These are phyloP conservation scores for Allophyes oxyacanthae DNA, from an alignment of 2,888 invertebrate species.

Conservation along the genomic window DNA sequence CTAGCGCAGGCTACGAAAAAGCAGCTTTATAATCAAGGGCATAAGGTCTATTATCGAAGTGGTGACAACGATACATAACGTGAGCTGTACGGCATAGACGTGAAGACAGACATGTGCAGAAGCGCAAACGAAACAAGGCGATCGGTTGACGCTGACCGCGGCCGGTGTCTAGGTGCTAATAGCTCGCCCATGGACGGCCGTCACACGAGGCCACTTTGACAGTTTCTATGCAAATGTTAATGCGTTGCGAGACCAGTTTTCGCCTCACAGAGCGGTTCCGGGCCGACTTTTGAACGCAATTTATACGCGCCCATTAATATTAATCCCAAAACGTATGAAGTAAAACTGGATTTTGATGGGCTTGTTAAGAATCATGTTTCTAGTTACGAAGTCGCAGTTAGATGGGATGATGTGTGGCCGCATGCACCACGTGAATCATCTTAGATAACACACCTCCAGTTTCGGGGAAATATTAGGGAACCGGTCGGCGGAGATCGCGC, in stretches of 20 bases:
- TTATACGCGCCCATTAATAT: conserved; percentile 79
- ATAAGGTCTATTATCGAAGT: conserved; percentile 60
- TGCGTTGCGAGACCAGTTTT: conserved; percentile 87
- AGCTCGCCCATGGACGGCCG: conserved; percentile 67
- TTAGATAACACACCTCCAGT: conserved; percentile 55
- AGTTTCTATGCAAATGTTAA: conserved; percentile 89
- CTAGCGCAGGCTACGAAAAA: conserved; percentile 25
- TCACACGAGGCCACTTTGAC: conserved; percentile 81
- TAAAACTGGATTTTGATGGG: conserved; percentile 74
- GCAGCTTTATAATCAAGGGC: conserved; percentile 41
- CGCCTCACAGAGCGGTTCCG: conserved; percentile 81
- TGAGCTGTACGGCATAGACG: conserved; percentile 39
- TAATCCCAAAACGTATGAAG: conserved; percentile 68
- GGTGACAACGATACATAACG: conserved; percentile 40
- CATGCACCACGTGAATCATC: conserved; percentile 62
- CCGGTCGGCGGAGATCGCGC: conserved; percentile 61
- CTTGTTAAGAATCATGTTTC: conserved; percentile 53
- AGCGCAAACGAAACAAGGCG: conserved; percentile 64
- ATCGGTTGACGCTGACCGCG: conserved; percentile 60
- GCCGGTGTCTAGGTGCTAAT: conserved; percentile 81
- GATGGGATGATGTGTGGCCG: conserved; percentile 26
- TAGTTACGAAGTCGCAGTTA: conserved; percentile 22
- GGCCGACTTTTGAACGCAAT: conserved; percentile 78
- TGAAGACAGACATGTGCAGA: conserved; percentile 63
- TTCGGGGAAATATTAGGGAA: conserved; percentile 55